These are phyloP conservation scores for Halictus rubicundus DNA, from an alignment of 1,140 invertebrate genomes.

Conservation along the genomic window DNA sequence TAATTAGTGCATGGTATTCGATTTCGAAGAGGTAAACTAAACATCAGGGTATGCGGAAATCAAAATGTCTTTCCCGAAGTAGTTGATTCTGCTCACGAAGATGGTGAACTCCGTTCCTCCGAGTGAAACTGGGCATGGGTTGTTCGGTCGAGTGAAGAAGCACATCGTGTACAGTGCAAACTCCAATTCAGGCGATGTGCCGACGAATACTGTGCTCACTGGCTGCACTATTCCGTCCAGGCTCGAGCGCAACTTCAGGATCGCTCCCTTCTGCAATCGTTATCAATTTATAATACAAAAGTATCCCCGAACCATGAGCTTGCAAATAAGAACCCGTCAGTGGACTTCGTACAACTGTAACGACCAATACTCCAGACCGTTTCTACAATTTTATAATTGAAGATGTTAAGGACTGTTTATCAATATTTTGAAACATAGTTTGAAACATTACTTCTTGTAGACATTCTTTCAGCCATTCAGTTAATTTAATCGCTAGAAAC, in stretches of 20 bases:
- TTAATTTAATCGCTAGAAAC: too few species aligned
- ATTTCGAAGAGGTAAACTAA: conserved; percentile 46
- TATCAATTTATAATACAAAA: background rate
- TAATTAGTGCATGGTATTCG: background rate
- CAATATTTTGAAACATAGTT: too few species aligned
- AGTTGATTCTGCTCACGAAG: conserved; percentile 76
- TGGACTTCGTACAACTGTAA: too few species aligned
- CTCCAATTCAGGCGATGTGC: conserved; percentile 87
- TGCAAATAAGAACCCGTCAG: background rate
- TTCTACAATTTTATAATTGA: too few species aligned
- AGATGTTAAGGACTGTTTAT: too few species aligned
- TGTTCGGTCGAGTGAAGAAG: conserved; percentile 81
- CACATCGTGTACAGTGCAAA: conserved; percentile 86
- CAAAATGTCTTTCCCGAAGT: conserved; percentile 78
- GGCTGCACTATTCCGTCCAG: conserved; percentile 81
- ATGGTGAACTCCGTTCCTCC: conserved; percentile 76
- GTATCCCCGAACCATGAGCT: background rate
- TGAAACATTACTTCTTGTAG: too few species aligned
- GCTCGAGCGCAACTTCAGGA: conserved; percentile 81
- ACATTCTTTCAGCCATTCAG: too few species aligned
- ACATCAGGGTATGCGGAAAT: conserved; percentile 74
- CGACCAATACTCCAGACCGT: too few species aligned
- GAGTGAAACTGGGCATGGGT: conserved; percentile 78
- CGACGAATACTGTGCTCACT: conserved; percentile 83
- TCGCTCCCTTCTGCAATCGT: conserved; percentile 75